phyloP scores from a whole-genome alignment of 2,888 invertebrate species.

The Junonia oenone region DNA sequence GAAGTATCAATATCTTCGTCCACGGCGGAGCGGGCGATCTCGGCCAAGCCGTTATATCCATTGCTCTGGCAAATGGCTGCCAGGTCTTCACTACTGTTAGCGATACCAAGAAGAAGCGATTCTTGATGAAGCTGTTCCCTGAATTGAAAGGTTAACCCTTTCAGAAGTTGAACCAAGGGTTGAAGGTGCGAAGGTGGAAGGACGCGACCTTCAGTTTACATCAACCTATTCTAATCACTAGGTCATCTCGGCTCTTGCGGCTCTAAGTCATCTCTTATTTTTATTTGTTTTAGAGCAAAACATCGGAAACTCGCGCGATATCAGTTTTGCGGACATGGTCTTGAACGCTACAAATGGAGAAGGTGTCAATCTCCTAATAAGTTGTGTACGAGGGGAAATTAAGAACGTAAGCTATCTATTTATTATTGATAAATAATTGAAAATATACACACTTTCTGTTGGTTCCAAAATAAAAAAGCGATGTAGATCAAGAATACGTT shows the following conservation, averaged over 20 bases:
- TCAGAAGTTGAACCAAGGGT: no score
- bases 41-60: conserved; percentile 52
- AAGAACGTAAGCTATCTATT: no score
- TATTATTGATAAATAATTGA: no score
- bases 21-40: conserved; percentile 55
- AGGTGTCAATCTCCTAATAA: conserved; percentile 48
- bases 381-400: conserved; percentile 39
- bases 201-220: no score
- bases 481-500: no score
- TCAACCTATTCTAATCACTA: no score
- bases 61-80: conserved; percentile 45
- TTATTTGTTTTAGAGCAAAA: conserved; percentile 40
- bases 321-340: conserved; percentile 47
- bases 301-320: conserved; percentile 52
- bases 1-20: conserved; percentile 37
- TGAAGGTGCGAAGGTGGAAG: no score
- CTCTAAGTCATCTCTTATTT: not conserved
- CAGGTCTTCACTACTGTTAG: conserved; percentile 54
- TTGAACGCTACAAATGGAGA: conserved; percentile 38
- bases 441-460: no score
- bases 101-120: conserved; percentile 48
- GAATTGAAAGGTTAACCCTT: conserved; percentile 49
- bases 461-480: no score
- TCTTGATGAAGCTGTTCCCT: conserved; percentile 51
- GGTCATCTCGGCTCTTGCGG: no score